Conservation (phyloP, 2,797 vertebrate species). For the Leucoraja ocellata region DNA sequence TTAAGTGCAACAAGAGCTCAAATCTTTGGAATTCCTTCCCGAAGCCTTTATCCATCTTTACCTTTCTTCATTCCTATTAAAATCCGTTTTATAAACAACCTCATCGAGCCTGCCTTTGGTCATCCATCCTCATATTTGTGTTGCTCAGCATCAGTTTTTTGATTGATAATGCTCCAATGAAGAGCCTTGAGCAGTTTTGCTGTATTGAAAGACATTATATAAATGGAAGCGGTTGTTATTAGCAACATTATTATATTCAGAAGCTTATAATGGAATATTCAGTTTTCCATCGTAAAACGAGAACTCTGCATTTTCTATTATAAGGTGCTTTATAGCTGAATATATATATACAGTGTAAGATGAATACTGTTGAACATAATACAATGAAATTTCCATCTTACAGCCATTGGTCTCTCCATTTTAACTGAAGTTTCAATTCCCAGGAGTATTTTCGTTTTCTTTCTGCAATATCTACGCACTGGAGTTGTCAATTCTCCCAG, state of each 20-base stretch:
- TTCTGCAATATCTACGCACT: conserved; percentile 34
- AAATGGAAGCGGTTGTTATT: not conserved
- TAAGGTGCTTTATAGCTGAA: not conserved
- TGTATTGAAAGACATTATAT: not conserved
- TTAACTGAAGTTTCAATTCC: conserved; percentile 46
- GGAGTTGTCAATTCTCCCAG: conserved; percentile 44
- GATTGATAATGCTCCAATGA: not conserved
- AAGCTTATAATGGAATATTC: too few species aligned
- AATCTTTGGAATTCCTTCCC: too few species aligned
- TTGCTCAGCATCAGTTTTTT: too few species aligned
- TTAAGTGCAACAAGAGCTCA: too few species aligned
- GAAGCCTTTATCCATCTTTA: too few species aligned
- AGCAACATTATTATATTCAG: not conserved
- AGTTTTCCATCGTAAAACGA: too few species aligned
- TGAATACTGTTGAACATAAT: not conserved
- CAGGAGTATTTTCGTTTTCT: conserved; percentile 41
- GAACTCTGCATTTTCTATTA: not conserved
- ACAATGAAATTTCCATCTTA: conserved; percentile 39
- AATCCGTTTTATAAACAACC: too few species aligned
- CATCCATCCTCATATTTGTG: too few species aligned
- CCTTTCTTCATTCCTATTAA: too few species aligned
- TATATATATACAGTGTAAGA: not conserved
- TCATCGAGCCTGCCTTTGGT: too few species aligned
- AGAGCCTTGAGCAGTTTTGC: not conserved
- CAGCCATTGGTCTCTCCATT: conserved; percentile 47